Evolutionary conservation across 2,888 invertebrate genomes (phyloP).

Genomic region (Leptura quadrifasciata): DNA sequence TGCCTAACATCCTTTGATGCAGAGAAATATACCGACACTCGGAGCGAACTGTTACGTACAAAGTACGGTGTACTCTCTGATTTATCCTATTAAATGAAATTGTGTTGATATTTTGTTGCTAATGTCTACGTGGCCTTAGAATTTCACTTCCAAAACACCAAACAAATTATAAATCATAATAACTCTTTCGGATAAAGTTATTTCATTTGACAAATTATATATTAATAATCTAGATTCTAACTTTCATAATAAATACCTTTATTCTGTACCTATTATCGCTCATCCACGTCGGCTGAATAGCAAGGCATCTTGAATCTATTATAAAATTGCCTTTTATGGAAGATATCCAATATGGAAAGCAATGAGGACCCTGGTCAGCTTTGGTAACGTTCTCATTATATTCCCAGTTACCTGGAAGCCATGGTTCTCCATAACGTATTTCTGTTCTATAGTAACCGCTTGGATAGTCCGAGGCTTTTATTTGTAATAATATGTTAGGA

Average conservation of each 20-base stretch:
- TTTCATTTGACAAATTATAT: too few relatives aligned
- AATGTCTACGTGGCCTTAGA: too few relatives aligned
- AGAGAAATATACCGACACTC: too few relatives aligned
- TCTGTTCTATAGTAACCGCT: conserved; percentile 76
- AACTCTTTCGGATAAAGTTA: too few relatives aligned
- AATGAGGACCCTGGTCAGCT: conserved; percentile 75
- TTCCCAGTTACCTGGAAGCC: conserved; percentile 80
- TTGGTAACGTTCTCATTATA: conserved; percentile 65
- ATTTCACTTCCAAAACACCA: too few relatives aligned
- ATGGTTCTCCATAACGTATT: conserved; percentile 76
- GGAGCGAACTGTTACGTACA: too few relatives aligned
- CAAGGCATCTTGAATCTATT: conserved; percentile 82
- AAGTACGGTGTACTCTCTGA: too few relatives aligned
- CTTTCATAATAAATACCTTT: conserved; percentile 67
- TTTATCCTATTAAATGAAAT: too few relatives aligned
- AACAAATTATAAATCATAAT: too few relatives aligned
- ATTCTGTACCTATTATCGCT: conserved; percentile 76
- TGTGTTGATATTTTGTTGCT: too few relatives aligned
- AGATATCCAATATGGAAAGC: conserved; percentile 84
- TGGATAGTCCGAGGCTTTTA: conserved; percentile 69
- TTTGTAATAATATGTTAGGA: conserved; percentile 71
- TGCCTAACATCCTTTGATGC: too few relatives aligned
- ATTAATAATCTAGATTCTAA: background rate
- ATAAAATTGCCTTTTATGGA: conserved; percentile 78
- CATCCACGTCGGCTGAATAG: conserved; percentile 92